Evolutionary conservation across 2,888 invertebrate genomes (phyloP), one percentile per base, ranked within the genome.

Genomic region (Pantelozetes paolii): DNA sequence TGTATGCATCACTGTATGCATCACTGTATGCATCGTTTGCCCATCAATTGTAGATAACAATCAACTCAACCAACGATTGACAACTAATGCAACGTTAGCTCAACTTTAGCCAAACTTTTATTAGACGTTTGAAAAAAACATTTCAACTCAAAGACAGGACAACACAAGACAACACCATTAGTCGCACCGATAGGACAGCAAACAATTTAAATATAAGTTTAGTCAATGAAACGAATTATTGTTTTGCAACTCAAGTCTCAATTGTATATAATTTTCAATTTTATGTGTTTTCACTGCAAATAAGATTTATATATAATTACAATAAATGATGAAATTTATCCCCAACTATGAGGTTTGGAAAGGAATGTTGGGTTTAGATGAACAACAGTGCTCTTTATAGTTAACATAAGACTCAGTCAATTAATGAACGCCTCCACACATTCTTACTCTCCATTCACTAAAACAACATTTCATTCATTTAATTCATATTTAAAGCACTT

Each of bases 381-480:
- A 64, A 40, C 36, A 36, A 64, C 30, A 64, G 64, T 64, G 64
- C 36, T 67, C 23, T 67, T 11, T 45, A 11, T 40, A 67, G n/a
- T 67, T n/a, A 23, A 36, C n/a, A 26, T 67, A 67, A 67, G 40
- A 67, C 40, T 30, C 28, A 5, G 26, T 67, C 62, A 67, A 67
- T 67, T 36, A 67, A 67, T 67, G 67, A 3, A 67, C 67, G 40
- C 67, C 67, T 67, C 67, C 67, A 67, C 67, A 67, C 67, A 67
- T 67, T 62, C 36, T 36, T 26, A 20, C 30, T 59, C 6, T 30
- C 59, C 15, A 28, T 30, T 62, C 36, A 40, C 23, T 42, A 40
- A n/a, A 40, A 32, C 67, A 23, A 13, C 20, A n/a, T 15, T 30
- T 30, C 36, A 36, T 23, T 20, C 2, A n/a, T 54, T n/a, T n/a